These are phyloP conservation scores for Okamejei kenojei DNA, from an alignment of 2,797 vertebrate species.

Conservation along the genomic window DNA sequence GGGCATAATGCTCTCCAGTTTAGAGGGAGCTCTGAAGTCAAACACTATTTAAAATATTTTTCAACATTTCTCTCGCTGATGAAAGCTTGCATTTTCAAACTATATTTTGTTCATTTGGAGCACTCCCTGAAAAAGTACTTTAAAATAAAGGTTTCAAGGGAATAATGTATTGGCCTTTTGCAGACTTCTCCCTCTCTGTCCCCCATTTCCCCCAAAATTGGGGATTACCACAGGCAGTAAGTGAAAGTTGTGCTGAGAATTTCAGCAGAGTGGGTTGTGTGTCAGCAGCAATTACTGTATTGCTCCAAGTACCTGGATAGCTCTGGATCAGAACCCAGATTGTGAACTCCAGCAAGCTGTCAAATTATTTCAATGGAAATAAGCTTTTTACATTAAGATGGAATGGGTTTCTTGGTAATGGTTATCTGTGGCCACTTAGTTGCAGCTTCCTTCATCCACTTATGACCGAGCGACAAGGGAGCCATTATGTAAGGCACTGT, in stretches of 20 bases:
- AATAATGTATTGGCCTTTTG: neutral
- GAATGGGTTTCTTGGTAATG: neutral
- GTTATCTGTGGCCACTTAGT: neutral
- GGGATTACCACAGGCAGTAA: neutral
- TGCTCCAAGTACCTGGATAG: neutral
- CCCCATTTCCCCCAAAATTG: neutral
- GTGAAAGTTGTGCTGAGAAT: neutral
- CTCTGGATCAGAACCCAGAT: neutral
- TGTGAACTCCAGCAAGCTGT: neutral
- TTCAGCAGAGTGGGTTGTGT: neutral
- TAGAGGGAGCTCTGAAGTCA: neutral
- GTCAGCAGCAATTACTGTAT: conserved; percentile 9
- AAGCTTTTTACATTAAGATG: neutral
- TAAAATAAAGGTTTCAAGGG: neutral
- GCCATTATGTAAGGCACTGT: neutral
- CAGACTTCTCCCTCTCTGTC: neutral
- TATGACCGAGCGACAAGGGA: neutral
- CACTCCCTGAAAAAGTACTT: neutral
- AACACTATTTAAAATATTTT: neutral
- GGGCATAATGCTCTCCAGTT: neutral
- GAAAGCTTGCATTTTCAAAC: neutral
- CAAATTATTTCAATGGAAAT: neutral
- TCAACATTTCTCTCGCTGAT: neutral
- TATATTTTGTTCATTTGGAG: neutral
- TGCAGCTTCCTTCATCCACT: neutral